These are phyloP conservation scores for Buphagus erythrorhynchus DNA, from an alignment of 2,797 vertebrate genomes.

Conservation along the genomic window DNA sequence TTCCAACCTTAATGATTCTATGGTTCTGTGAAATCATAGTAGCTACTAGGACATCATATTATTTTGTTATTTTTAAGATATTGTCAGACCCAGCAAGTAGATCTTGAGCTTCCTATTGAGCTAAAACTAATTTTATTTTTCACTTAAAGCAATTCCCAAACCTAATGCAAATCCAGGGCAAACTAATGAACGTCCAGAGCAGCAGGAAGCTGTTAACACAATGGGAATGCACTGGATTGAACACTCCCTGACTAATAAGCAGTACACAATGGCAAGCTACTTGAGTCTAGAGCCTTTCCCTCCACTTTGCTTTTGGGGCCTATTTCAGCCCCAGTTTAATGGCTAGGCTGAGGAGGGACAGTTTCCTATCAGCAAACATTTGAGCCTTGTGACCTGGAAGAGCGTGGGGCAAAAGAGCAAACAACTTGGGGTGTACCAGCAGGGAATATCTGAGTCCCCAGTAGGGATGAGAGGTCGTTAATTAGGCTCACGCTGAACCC, in stretches of 20 bases:
- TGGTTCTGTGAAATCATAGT: neutral
- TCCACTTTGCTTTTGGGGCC: neutral
- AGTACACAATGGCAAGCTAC: neutral
- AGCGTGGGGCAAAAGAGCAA: neutral
- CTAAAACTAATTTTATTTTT: neutral
- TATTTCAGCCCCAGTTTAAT: neutral
- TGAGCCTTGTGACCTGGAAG: neutral
- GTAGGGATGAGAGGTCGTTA: accelerated
- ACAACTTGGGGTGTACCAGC: neutral
- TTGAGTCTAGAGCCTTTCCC: neutral
- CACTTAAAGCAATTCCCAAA: neutral
- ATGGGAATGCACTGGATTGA: neutral
- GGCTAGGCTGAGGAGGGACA: neutral
- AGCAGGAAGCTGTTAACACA: neutral
- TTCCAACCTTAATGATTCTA: neutral
- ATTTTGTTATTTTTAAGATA: neutral
- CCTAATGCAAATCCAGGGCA: neutral
- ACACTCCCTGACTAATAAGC: neutral
- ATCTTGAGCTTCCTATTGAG: neutral
- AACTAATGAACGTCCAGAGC: neutral
- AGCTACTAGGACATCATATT: neutral
- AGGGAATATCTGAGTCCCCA: neutral
- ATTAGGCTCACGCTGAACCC: neutral
- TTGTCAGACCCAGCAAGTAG: neutral
- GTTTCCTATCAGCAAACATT: neutral